These are phyloP conservation scores for Serrognathus titanus DNA, from an alignment of 2,888 invertebrate genomes.

Conservation along the genomic window DNA sequence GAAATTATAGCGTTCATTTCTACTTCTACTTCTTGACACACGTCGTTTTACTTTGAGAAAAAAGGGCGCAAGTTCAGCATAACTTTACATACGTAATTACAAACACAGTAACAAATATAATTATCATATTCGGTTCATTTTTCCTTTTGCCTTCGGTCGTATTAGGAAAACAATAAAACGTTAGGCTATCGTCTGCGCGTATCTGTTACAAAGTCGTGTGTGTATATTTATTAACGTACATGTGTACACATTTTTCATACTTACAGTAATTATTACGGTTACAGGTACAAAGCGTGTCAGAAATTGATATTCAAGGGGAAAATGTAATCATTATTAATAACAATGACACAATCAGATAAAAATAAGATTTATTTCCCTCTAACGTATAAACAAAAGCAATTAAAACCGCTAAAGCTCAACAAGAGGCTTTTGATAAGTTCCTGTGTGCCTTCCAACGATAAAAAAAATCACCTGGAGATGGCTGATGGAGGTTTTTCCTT, in stretches of 20 bases:
- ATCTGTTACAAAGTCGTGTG: not conserved
- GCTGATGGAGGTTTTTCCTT: no score
- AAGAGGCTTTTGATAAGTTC: no score
- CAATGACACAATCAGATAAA: not conserved
- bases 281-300: not conserved
- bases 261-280: not conserved
- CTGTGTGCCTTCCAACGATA: no score
- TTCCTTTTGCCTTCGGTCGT: not conserved
- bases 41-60: not conserved
- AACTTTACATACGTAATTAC: not conserved
- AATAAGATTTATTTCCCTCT: no score
- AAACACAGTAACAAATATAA: not conserved
- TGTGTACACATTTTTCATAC: not conserved
- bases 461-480: no score
- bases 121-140: conserved; percentile 1
- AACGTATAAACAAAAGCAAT: no score
- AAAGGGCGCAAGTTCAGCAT: not conserved
- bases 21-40: not conserved
- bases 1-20: not conserved
- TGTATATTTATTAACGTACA: not conserved
- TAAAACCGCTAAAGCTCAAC: no score
- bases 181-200: not conserved
- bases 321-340: not conserved
- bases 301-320: not conserved
- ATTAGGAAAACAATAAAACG: not conserved